These are phyloP conservation scores for Myrmecobius fasciatus DNA, from an alignment of 2,113 vertebrate genomes.

Conservation along the genomic window DNA sequence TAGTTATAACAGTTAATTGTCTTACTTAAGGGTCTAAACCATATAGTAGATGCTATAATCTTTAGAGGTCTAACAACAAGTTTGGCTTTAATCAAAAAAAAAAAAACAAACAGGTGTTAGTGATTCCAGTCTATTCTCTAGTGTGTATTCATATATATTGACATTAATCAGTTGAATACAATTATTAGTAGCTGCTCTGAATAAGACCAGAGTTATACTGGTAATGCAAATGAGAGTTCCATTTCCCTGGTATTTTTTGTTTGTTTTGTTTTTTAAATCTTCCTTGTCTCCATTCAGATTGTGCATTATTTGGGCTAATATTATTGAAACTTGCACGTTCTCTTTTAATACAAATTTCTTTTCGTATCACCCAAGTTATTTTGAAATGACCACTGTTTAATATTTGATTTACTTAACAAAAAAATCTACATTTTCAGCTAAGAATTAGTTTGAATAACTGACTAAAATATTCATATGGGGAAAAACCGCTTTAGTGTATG, in stretches of 20 bases:
- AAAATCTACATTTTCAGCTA: conserved; percentile 46
- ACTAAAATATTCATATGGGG: conserved; percentile 33
- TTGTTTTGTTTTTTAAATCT: background rate
- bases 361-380: conserved; percentile 29
- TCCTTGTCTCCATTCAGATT: background rate
- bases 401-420: conserved; percentile 50
- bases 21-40: conserved; percentile 37
- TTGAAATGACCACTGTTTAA: conserved; percentile 51
- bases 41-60: conserved; percentile 24
- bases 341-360: conserved; percentile 52
- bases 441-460: conserved; percentile 13
- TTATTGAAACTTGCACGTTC: conserved; percentile 27
- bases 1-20: conserved; percentile 34
- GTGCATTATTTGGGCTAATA: conserved; percentile 14
- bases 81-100: conserved; percentile 37
- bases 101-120: conserved; percentile 34
- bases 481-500: conserved; percentile 39
- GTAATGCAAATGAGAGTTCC: conserved; percentile 25
- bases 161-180: conserved; percentile 7
- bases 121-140: conserved; percentile 6
- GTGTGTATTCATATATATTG: conserved; percentile 26
- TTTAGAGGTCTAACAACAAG: conserved; percentile 47
- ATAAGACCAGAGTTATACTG: conserved; percentile 29
- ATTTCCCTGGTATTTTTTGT: background rate
- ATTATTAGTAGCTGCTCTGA: conserved; percentile 28